Conservation (phyloP, 2,797 vertebrate genomes). For the Tenualosa ilisha region DNA sequence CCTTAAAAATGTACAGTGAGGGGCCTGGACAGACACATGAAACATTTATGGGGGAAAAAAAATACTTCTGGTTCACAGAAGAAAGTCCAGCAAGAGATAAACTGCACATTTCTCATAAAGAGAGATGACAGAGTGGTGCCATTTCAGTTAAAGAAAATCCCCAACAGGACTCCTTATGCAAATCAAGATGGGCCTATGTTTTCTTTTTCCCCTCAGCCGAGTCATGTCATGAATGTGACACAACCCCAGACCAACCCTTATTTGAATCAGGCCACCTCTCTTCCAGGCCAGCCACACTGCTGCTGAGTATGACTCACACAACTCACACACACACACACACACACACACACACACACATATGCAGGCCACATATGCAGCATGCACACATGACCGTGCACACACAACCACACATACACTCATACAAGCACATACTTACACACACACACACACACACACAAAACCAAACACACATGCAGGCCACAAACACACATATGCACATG, state of each 20-base stretch:
- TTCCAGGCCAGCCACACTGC: background rate
- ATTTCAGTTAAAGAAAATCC: constrained; percentile 35
- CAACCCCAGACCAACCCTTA: background rate
- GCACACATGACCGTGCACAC: background rate
- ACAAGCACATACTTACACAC: background rate
- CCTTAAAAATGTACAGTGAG: background rate
- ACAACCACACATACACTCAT: background rate
- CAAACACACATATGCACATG: background rate
- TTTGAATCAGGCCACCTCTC: constrained; percentile 12
- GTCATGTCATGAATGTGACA: background rate
- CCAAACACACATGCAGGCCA: background rate
- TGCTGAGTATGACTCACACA: background rate
- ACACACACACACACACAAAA: background rate
- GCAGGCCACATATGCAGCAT: too few relatives aligned
- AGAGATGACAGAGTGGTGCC: constrained; percentile 20
- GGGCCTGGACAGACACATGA: background rate
- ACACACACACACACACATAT: background rate
- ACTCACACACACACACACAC: background rate
- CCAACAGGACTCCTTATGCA: constrained; percentile 48
- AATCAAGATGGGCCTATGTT: constrained; percentile 33
- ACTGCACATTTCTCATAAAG: constrained; percentile 37
- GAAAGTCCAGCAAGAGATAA: background rate
- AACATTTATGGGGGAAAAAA: constrained; percentile 9
- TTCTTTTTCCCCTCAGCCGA: background rate
- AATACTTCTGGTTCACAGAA: background rate